Evolutionary conservation across 2,888 invertebrate species (phyloP), one percentile per base, ranked within the genome.

Genomic region (Plebejus anna): DNA sequence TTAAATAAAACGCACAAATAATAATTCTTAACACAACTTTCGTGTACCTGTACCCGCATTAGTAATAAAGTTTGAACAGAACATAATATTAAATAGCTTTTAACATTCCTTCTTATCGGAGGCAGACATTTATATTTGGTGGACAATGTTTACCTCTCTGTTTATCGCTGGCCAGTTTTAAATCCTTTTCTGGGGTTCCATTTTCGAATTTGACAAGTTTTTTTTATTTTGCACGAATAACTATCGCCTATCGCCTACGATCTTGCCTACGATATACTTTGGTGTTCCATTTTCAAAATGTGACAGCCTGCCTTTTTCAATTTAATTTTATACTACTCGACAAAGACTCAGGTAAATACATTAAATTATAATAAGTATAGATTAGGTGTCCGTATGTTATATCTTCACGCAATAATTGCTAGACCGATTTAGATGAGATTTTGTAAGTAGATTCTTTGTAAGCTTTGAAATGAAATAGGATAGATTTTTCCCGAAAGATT

Each of bases 51-150:
- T 75, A 77, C 78, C 75, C 7, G 47, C 57, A 77, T 78, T 77
- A 76, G 84, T 92, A 94, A 92, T 94, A 92, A 93, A 93, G 92
- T 92, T 90, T 89, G 92, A 91, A 92, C 89, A 88, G 88, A 91
- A 94, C 94, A 94, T 94, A 92, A 94, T 94, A 94, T 94, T 94
- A 94, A 94, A 93, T 94, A 94, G 94, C 94, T 94, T 94, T 94
- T 94, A 94, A 94, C 93, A 94, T 94, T 94, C 94, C 90, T 32
- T 79, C 83, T 81, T 92, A 94, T 94, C 93, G 90, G 84, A 79
- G 81, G 80, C 84, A 89, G 92, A 94, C 93, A 92, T 93, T 93
- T 93, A 92, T 93, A 92, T 93, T 93, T 93, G 90, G 91, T 92
- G 92, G 91, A 86, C 91, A 88, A 87, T 91, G 92, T 92, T 92